Base-by-base conservation (phyloP, 1,140 invertebrate species). In the Dermatophagoides farinae region DNA sequence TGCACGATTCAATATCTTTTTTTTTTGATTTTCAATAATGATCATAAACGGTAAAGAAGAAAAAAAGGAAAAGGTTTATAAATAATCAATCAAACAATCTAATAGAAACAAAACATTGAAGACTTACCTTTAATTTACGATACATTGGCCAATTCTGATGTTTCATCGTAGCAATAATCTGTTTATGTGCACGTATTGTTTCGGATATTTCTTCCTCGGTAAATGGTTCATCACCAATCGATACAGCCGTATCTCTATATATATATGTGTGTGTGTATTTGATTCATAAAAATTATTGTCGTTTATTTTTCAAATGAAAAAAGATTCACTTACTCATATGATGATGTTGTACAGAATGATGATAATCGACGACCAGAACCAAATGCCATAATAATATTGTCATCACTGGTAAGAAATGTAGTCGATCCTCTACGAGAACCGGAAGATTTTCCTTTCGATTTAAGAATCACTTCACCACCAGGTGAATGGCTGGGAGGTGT, bases 131-230 rank as follows among this genome's bases (percentile, higher is more conserved):
- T 20, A 66, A 57, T 40, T 64, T 64, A 12, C 60, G 31, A n/a
- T 47, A 37, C 59, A 64, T 66, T 20, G 57, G 64, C 55, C 47
- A 61, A 50, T 51, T 54, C 63, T 60, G 55, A 38, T 62, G 25
- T 52, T 58, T 60, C 20, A 61, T 55, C 16, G 43, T 66, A 18
- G 43, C 12, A 38, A 64, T 60, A 0, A 96, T 86, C 71, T 95
- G 88, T 70, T 95, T 95, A 71, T 96, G 89, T 22, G 92, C 72
- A 64, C 84, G 81, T 50, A 97, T 82, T 66, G 88, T 89, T 69
- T 92, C 86, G 67, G 88, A 84, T 59, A 95, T 85, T 71, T 86
- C 82, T 68, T 90, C 67, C 1, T 63, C 57, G 4, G 72, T 69
- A 25, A 69, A 62, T 20, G 62, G 62, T 23, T 70, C 67, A 16